These are phyloP conservation scores for Tenualosa ilisha DNA, from an alignment of 2,797 vertebrate genomes.

Conservation along the genomic window DNA sequence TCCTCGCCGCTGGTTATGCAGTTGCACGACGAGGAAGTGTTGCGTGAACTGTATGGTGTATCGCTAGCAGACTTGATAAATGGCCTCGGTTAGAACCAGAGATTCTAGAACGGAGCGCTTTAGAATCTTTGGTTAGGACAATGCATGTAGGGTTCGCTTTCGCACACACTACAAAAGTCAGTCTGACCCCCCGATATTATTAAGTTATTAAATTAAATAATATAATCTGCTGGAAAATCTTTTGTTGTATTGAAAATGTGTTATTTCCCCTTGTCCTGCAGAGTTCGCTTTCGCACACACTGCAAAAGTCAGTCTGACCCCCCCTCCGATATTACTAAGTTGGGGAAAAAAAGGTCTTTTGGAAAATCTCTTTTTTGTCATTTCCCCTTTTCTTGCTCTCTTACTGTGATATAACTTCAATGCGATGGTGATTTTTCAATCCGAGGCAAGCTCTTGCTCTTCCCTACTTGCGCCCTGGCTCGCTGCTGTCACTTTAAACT, in stretches of 20 bases:
- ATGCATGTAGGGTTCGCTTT: too few relatives aligned
- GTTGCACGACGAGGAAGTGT: neutral
- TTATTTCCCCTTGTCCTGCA: neutral
- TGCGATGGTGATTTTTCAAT: neutral
- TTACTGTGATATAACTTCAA: neutral
- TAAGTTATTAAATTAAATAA: too few relatives aligned
- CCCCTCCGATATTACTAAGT: too few relatives aligned
- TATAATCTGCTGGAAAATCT: too few relatives aligned
- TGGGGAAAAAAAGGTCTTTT: too few relatives aligned
- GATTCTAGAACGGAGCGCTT: too few relatives aligned
- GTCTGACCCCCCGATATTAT: too few relatives aligned
- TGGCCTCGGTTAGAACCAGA: neutral
- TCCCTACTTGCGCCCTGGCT: neutral
- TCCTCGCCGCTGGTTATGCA: neutral
- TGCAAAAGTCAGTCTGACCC: too few relatives aligned
- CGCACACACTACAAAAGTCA: too few relatives aligned
- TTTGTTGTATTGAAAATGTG: too few relatives aligned
- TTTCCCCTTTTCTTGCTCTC: neutral
- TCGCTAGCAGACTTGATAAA: neutral
- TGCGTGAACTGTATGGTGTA: neutral
- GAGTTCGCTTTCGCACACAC: too few relatives aligned
- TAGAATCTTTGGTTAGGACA: too few relatives aligned
- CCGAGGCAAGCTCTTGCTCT: neutral
- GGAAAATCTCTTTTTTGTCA: neutral
- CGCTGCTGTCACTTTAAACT: constrained; percentile 41